These are phyloP conservation scores for Bombus waltoni DNA, from an alignment of 1,140 invertebrate genomes.

Conservation along the genomic window DNA sequence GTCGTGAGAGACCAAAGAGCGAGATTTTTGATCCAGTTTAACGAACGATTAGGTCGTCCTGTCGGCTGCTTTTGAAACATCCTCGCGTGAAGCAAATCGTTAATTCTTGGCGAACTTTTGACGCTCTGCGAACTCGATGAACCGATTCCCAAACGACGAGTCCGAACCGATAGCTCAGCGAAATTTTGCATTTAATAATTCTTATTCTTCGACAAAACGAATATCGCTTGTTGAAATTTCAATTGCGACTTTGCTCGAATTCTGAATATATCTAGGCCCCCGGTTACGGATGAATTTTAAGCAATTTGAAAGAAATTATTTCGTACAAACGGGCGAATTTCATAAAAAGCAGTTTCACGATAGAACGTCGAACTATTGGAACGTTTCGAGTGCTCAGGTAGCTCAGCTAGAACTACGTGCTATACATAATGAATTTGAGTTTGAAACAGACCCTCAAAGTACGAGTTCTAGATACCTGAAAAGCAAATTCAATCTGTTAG, in stretches of 20 bases:
- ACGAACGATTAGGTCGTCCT: constrained; percentile 25
- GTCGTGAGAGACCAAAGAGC: constrained; percentile 6
- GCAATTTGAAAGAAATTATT: neutral
- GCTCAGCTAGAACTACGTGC: neutral
- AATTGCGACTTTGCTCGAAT: too few relatives aligned
- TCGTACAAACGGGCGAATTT: too few relatives aligned
- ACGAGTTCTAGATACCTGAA: neutral
- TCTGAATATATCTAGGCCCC: too few relatives aligned
- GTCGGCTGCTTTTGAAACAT: neutral
- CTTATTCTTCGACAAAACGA: too few relatives aligned
- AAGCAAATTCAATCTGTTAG: neutral
- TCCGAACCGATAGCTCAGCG: constrained; percentile 15
- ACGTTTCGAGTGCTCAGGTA: neutral
- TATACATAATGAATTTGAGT: constrained; percentile 16
- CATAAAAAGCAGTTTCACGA: neutral
- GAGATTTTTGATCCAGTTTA: constrained; percentile 33
- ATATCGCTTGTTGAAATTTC: too few relatives aligned
- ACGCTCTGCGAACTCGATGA: too few relatives aligned
- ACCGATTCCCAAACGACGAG: too few relatives aligned
- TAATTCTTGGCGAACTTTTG: constrained; percentile 12
- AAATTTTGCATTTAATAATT: neutral
- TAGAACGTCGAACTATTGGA: neutral
- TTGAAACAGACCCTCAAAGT: neutral
- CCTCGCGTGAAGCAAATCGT: constrained; percentile 14
- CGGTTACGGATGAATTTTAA: neutral